phyloP scores from a whole-genome alignment of 64 coral and sea anemone species.

The Hydrozoanthus tunicans region DNA sequence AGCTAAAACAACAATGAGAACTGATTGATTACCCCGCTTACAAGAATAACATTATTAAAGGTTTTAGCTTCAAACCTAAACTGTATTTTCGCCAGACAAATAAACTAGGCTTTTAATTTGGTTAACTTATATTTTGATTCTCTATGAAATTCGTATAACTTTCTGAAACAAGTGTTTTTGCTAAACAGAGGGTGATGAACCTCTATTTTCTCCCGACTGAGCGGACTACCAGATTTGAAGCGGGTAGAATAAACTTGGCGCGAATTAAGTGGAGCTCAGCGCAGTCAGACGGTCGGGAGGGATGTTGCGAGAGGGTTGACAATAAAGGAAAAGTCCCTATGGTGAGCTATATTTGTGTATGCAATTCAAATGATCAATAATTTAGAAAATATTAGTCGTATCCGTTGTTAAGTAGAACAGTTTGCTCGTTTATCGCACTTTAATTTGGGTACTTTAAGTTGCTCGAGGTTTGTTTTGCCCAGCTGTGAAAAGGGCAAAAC shows the following conservation, averaged over 20 bases:
- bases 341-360: constrained; percentile 4
- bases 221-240: not conserved
- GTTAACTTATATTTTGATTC: too few species aligned
- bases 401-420: not conserved
- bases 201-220: constrained; percentile 26
- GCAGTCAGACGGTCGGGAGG: too few species aligned
- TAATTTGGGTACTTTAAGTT: not conserved
- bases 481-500: too few species aligned
- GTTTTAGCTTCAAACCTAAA: not conserved
- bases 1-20: constrained; percentile 1
- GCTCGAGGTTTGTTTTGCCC: not conserved
- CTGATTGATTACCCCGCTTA: not conserved
- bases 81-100: not conserved
- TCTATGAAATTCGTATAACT: not conserved
- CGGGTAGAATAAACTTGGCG: constrained; percentile 21
- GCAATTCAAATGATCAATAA: constrained; percentile 24
- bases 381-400: not conserved
- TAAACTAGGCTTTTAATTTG: not conserved
- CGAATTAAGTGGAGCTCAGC: not conserved
- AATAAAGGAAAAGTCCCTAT: not conserved
- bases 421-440: not conserved
- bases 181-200: not conserved
- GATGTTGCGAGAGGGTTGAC: too few species aligned
- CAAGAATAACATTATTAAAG: not conserved
- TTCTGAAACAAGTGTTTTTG: not conserved